Base-by-base conservation (phyloP, 1,140 invertebrate species). In the Drosophila varians region DNA sequence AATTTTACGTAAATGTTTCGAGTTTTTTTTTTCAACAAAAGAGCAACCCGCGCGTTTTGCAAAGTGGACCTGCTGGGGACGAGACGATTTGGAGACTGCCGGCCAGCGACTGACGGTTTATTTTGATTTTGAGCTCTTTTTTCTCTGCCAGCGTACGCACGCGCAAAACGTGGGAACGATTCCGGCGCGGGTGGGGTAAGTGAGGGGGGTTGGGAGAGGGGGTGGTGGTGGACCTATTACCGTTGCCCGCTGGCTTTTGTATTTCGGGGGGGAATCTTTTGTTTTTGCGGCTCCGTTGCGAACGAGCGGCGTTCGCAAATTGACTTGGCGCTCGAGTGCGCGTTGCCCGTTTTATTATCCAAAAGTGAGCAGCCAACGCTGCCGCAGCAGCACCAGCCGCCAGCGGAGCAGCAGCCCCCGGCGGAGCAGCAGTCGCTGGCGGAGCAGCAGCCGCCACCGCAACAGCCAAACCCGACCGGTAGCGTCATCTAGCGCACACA, bases 331-430 rank as follows among this genome's bases (percentile, higher is more conserved):
- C 71, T 89, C 79, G 86, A 89, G 77, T 89, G 84, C 79, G 70
- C 86, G 79, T 74, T 80, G 84, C 79, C 80, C 43, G 77, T 89
- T 89, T 89, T 89, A 89, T 89, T 89, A 86, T 82, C 83, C 82
- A 88, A 87, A 87, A 62, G 75, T 65, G 80, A 79, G 77, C 76
- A 84, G 68, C 61, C 52, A 48, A 60, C 45, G 74, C 68, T 43
- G 51, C 61, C 25, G 66, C 51, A 55, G 23, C 66, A 38, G 52
- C 54, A 34, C 28, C 45, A 21, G 71, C 26, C 42, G 53, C 52
- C 40, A 38, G 25, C 36, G 51, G 40, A 21, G 65, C 49, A 51
- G 51, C 58, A n/a, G n/a, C n/a, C n/a, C n/a, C n/a, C n/a, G n/a
- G n/a, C 40, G 38, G 45, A 28, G 58, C 62, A 48, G 46, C 42